Conservation (phyloP, 2,888 invertebrate genomes). For the Lochmaea capreae region DNA sequence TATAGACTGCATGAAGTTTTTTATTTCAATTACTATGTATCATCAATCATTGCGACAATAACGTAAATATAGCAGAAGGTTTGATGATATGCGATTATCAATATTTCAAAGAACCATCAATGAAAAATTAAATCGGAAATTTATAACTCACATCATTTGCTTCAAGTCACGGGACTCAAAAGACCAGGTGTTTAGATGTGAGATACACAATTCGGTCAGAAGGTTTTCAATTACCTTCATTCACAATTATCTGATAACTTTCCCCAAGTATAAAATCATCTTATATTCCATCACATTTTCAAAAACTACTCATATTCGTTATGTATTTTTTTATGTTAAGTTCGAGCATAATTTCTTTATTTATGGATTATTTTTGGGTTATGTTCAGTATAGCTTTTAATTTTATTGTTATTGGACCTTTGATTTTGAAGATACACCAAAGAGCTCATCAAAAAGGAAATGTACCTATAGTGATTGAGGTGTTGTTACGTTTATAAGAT, state of each 20-base stretch:
- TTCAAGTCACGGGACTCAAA: neutral
- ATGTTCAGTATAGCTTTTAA: no score
- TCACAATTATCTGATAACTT: neutral
- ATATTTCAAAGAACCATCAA: constrained; percentile 5
- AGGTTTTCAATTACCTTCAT: neutral
- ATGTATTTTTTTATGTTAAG: no score
- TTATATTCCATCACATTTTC: no score
- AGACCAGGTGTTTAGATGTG: neutral
- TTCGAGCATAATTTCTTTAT: no score
- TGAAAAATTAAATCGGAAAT: neutral
- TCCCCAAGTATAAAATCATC: no score
- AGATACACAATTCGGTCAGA: neutral
- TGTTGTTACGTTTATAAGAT: no score
- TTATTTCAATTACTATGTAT: constrained; percentile 32
- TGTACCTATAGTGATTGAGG: no score
- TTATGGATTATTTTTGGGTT: no score
- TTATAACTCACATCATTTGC: neutral
- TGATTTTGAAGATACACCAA: no score
- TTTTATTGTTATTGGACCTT: no score
- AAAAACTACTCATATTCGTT: no score
- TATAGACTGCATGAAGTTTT: constrained; percentile 28
- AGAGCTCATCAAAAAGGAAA: no score
- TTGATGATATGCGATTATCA: constrained; percentile 25
- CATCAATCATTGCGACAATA: constrained; percentile 41
- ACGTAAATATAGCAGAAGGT: constrained; percentile 31